Evolutionary conservation across 2,888 invertebrate species (phyloP).

Genomic region (Corbicula japonica): DNA sequence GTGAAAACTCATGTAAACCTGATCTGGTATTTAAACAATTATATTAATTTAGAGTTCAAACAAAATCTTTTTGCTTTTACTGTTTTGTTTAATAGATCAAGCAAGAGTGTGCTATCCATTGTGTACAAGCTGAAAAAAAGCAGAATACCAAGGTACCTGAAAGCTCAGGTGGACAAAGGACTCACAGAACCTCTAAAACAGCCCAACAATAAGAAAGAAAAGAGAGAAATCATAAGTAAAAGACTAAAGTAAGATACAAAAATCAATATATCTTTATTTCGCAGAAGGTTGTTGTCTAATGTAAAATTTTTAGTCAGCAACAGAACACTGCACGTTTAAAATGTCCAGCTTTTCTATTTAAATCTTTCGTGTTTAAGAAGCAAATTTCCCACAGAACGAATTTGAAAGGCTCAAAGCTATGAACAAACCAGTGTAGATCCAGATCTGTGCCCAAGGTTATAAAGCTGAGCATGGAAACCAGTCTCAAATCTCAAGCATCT

Average conservation of each 20-base stretch:
- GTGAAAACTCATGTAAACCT: too few species aligned
- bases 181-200: too few species aligned
- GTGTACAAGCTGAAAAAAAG: neutral
- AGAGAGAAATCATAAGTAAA: neutral
- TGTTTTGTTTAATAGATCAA: constrained; percentile 4
- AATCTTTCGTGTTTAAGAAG: constrained; percentile 1
- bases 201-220: too few species aligned
- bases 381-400: neutral
- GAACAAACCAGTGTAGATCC: neutral
- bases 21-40: too few species aligned
- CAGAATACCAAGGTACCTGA: neutral
- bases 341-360: neutral
- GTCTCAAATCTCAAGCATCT: neutral
- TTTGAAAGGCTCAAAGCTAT: neutral
- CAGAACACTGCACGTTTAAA: neutral
- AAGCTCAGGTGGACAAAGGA: constrained; percentile 6
- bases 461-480: too few species aligned
- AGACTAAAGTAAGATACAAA: neutral
- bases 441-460: neutral
- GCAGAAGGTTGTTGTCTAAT: neutral
- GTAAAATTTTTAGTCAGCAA: neutral
- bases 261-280: neutral
- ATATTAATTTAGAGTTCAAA: too few species aligned
- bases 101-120: constrained; percentile 1
- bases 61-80: neutral